Conservation (phyloP, 2,888 invertebrate species). For the Stegophylla sp. region DNA sequence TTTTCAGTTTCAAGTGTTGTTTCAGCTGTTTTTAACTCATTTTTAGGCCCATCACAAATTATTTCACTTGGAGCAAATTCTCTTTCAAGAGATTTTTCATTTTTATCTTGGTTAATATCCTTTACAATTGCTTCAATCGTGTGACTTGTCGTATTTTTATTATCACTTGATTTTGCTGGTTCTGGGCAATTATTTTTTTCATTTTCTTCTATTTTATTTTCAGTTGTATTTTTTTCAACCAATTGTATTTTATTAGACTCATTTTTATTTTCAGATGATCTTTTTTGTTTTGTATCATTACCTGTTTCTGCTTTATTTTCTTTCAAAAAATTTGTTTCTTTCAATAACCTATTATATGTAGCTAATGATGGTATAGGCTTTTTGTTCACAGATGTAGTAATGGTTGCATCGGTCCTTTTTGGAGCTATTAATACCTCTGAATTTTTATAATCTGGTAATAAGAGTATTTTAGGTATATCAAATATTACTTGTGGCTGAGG, state of each 20-base stretch:
- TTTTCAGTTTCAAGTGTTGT: conserved; percentile 60
- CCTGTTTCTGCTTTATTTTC: conserved; percentile 56
- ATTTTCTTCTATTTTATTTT: conserved; percentile 55
- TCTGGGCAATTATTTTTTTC: conserved; percentile 32
- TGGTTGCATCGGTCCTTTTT: conserved; percentile 62
- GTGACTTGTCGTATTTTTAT: conserved; percentile 56
- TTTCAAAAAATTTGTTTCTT: conserved; percentile 46
- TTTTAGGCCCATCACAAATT: conserved; percentile 46
- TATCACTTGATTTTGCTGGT: conserved; percentile 54
- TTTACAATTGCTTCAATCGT: conserved; percentile 55
- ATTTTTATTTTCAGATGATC: conserved; percentile 55
- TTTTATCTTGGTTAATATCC: conserved; percentile 54
- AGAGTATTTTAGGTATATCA: conserved; percentile 61
- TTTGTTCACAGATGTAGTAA: conserved; percentile 63
- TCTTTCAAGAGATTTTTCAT: conserved; percentile 40
- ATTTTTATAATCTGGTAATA: conserved; percentile 61
- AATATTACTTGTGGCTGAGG: conserved; percentile 59
- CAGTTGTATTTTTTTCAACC: conserved; percentile 14
- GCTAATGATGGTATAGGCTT: conserved; percentile 63
- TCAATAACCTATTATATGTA: conserved; percentile 57
- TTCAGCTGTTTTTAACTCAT: conserved; percentile 56
- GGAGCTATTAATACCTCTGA: conserved; percentile 61
- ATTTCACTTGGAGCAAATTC: conserved; percentile 43
- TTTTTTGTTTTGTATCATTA: conserved; percentile 50
- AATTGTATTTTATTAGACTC: conserved; percentile 53